These are phyloP conservation scores for Bambusicola thoracicus DNA, from an alignment of 2,113 vertebrate species.

Conservation along the genomic window DNA sequence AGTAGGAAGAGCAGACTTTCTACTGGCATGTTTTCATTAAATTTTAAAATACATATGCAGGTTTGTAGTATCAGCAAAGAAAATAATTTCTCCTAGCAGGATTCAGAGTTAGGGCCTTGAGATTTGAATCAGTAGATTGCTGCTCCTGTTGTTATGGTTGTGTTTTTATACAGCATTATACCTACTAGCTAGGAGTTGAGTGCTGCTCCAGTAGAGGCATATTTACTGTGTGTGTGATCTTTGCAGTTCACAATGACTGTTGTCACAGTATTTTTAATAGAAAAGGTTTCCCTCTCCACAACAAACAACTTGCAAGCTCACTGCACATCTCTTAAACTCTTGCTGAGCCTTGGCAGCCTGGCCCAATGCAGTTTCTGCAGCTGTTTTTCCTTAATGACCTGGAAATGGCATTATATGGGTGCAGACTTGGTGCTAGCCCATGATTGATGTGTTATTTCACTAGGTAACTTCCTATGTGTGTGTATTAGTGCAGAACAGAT, in stretches of 20 bases:
- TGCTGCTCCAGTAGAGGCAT: background rate
- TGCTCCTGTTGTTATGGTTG: background rate
- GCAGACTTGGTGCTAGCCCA: background rate
- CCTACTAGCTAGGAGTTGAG: background rate
- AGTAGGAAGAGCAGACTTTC: background rate
- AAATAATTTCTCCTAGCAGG: background rate
- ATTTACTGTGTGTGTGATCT: background rate
- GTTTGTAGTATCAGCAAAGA: constrained; percentile 33
- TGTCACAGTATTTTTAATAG: background rate
- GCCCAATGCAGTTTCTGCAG: background rate
- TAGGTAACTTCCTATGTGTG: background rate
- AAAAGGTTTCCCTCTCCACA: background rate
- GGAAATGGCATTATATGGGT: background rate
- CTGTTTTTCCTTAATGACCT: constrained; percentile 39
- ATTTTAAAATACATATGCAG: constrained; percentile 32
- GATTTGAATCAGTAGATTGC: background rate
- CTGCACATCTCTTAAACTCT: background rate
- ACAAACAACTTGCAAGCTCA: background rate
- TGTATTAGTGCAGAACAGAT: constrained; percentile 29
- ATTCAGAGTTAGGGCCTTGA: background rate
- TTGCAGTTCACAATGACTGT: background rate
- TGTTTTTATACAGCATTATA: background rate
- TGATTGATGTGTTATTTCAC: constrained; percentile 53
- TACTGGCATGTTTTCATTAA: constrained; percentile 46
- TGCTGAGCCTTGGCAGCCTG: background rate